Evolutionary conservation across 2,797 vertebrate species (phyloP), one percentile per base, ranked within the genome.

Genomic region (Kryptolebias ocellatus): DNA sequence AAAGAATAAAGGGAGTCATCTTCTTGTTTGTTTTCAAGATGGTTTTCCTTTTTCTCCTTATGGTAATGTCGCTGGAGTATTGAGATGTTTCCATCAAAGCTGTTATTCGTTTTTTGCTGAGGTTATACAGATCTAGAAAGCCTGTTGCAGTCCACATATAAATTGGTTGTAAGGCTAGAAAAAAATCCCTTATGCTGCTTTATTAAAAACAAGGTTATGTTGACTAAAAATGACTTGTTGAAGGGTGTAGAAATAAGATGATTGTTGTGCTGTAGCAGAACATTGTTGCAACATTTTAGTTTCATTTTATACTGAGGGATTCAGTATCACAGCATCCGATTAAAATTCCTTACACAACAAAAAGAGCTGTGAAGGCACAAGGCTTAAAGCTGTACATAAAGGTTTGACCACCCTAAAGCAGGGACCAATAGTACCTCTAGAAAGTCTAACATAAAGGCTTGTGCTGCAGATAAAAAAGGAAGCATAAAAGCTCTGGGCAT

Each of bases 381-480:
- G 74, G 83, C 62, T 86, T 74, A 78, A 69, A 58, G 53, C 50
- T 50, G 77, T 70, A 63, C 76, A 82, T 78, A 61, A 55, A 50
- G 63, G 37, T 72, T 76, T 76, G 57, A 76, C 67, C 67, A 79
- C 66, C 56, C 60, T 14, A 64, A 31, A 56, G 46, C 49, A 49
- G 66, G 75, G 71, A 65, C 47, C 71, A 28, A 2, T 16, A 18
- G 67, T 10, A 7, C 46, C 53, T 47, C 66, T 44, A 54, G 56
- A 76, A 63, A 74, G 53, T 47, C 39, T 60, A 76, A 62, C 39
- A 29, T 72, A 70, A 54, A 79, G 53, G 46, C 51, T 10, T 5
- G 64, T 60, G 74, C 72, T 72, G 71, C 80, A 78, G 81, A 82
- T 84, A 74, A 80, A 82, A 87, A 82, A 81, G 77, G 73, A 87